Percentiles rank a stretch among this genome's conserved stretches.
Conservation (phyloP, 2,113 vertebrate genomes). For the Himantopus leucocephalus region DNA sequence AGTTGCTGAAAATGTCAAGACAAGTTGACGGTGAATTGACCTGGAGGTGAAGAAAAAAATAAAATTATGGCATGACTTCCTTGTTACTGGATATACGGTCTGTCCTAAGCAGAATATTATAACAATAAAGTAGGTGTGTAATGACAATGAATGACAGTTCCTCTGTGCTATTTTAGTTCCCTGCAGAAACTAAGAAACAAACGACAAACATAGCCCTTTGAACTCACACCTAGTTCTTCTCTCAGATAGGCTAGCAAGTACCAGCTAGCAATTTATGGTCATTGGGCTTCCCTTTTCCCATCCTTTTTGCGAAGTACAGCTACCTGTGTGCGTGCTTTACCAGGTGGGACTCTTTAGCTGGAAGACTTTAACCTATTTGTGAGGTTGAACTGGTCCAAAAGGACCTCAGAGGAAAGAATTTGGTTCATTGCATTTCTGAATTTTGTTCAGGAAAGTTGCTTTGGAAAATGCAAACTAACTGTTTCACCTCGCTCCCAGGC, state of each 20-base stretch:
- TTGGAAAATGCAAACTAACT: neutral
- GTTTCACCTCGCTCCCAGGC: neutral
- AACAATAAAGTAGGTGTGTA: neutral
- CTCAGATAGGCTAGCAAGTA: neutral
- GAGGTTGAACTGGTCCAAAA: neutral
- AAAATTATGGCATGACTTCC: neutral
- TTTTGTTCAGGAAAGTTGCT: neutral
- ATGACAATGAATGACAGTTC: neutral
- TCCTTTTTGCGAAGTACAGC: neutral
- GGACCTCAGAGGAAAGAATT: neutral
- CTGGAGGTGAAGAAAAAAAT: neutral
- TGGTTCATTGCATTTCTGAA: fast-evolving
- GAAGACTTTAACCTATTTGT: neutral
- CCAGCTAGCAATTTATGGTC: neutral
- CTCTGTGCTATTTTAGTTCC: neutral
- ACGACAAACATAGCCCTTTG: neutral
- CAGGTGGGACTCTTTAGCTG: neutral
- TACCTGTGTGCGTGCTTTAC: neutral
- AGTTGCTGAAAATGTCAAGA: neutral
- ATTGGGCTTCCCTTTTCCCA: neutral
- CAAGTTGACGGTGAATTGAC: neutral
- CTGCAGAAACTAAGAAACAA: neutral
- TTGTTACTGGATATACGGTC: neutral
- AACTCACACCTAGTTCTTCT: neutral
- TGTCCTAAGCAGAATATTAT: neutral